phyloP scores from a whole-genome alignment of 2,113 vertebrate species.

The Lepisosteus oculatus region DNA sequence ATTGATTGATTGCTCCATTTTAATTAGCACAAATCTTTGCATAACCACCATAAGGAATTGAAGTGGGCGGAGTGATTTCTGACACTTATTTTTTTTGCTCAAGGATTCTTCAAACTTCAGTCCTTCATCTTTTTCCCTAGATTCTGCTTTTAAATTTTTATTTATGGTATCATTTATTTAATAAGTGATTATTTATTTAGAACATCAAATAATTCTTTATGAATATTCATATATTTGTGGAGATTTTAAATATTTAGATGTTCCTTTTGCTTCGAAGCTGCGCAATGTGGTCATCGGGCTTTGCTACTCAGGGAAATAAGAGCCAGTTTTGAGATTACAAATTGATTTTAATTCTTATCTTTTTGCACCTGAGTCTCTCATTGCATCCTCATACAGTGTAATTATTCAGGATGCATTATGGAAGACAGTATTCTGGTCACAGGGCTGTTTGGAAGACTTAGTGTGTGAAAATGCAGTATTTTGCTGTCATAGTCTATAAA shows the following conservation, averaged over 20 bases:
- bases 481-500: not conserved
- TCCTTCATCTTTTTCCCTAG: conserved; percentile 62
- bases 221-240: conserved; percentile 80
- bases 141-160: conserved; percentile 77
- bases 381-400: conserved; percentile 16
- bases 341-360: not conserved
- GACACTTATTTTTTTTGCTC: conserved; percentile 62
- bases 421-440: conserved; percentile 61
- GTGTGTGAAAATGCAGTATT: not conserved
- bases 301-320: conserved; percentile 67
- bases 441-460: conserved; percentile 35
- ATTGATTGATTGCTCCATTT: conserved; percentile 56
- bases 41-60: conserved; percentile 61
- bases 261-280: conserved; percentile 58
- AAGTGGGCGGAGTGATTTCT: conserved; percentile 58
- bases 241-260: conserved; percentile 73
- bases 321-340: conserved; percentile 30
- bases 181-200: conserved; percentile 80
- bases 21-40: conserved; percentile 64
- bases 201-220: conserved; percentile 74
- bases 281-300: conserved; percentile 57
- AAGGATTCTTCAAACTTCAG: not conserved
- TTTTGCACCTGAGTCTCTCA: not conserved
- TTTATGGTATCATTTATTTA: conserved; percentile 79
- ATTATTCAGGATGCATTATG: conserved; percentile 70